Base-by-base conservation (phyloP, 2,888 invertebrate genomes). In the Aquatica leii region DNA sequence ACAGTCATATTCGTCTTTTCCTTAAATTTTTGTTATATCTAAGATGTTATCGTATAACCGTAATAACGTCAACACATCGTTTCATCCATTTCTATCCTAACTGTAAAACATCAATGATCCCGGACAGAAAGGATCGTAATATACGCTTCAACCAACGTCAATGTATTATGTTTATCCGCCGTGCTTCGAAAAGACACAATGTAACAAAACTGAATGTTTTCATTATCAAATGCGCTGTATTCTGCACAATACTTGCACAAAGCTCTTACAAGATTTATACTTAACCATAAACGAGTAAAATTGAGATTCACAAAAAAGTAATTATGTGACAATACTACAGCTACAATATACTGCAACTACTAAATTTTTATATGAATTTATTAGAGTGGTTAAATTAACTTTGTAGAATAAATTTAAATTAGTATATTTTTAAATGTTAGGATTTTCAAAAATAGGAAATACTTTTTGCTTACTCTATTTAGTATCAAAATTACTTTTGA, bases 1-100 rank as follows among this genome's bases (percentile, higher is more conserved):
- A 8, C 20, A 21, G 31, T 40, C 21, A 53, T 46, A 59, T 53
- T 53, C 59, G 35, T 55, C 46, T 50, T 34, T 20, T 46, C 34
- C 50, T 46, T 53, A n/a, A 14, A 20, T 12, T 72, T 72, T 71
- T 68, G 70, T 69, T 73, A 73, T 71, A 74, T 71, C 71, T 71
- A 72, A 68, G 69, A 63, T 59, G 60, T 55, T 66, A 62, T 70
- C 70, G 71, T 72, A 72, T 70, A 68, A 69, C 70, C 66, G 62
- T 70, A 69, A 68, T 49, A 53, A 60, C 69, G 70, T 72, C 72
- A 71, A 71, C 74, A 74, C 73, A 68, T 74, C 71, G 69, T 73
- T 67, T 63, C 35, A 55, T 49, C 41, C 59, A 59, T 63, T 61
- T 72, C 71, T 71, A 55, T 59, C 49, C 66, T 71, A 73, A 73